Percentiles rank a stretch among this genome's conserved stretches.
phyloP scores from a whole-genome alignment of 2,797 vertebrate species.

The Choloepus didactylus region DNA sequence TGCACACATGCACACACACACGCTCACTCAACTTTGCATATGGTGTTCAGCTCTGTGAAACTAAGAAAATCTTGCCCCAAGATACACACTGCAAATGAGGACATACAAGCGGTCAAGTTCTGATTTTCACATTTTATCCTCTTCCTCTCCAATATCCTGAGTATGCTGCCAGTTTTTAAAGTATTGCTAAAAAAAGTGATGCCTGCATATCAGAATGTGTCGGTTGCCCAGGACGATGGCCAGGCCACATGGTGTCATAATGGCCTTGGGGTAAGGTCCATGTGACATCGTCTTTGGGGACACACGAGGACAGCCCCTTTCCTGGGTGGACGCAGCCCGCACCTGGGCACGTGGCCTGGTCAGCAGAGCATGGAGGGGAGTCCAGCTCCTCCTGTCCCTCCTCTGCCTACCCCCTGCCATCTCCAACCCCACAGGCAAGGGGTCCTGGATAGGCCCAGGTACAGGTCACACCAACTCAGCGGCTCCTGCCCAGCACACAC shows the following conservation, averaged over 20 bases:
- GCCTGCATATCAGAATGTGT: background rate
- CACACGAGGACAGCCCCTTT: background rate
- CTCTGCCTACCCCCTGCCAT: background rate
- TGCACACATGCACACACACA: too few relatives aligned
- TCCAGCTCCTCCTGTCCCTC: background rate
- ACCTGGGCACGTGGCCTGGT: background rate
- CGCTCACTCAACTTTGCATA: background rate
- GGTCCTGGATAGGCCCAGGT: background rate
- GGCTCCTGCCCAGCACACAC: background rate
- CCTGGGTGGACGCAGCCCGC: background rate
- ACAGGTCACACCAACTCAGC: background rate
- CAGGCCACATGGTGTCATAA: background rate
- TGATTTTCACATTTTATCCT: constrained; percentile 35
- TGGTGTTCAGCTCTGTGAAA: background rate
- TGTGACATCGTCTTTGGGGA: background rate
- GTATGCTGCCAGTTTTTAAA: background rate
- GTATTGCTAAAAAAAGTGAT: background rate
- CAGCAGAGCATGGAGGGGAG: background rate
- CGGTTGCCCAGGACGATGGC: background rate
- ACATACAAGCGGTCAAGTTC: background rate
- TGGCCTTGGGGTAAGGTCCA: background rate
- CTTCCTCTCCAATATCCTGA: background rate
- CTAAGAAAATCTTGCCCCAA: background rate
- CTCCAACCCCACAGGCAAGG: background rate
- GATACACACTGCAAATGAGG: background rate